Base-by-base conservation (phyloP, 2,113 vertebrate genomes). In the Dryoscopus gambensis region DNA sequence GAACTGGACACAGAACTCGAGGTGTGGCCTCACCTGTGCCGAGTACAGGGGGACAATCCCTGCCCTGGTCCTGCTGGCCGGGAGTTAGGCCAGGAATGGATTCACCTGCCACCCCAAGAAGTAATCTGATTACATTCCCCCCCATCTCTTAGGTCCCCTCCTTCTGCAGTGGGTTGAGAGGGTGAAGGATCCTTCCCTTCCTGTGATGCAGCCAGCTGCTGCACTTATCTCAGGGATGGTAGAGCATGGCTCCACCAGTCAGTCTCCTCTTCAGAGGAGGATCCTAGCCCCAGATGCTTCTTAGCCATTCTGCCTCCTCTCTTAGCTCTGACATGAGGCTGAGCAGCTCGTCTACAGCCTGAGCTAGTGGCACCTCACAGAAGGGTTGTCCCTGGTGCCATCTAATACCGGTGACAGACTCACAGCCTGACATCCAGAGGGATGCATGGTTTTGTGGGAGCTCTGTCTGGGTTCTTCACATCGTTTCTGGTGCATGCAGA, bases 241-340 rank as follows among this genome's bases (percentile, higher is more conserved):
- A 57, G 52, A 11, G 9, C 10, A 2, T 28, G 35, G 15, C 23
- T 40, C 23, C 64, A 49, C 11, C 30, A 40, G 35, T 49, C 44
- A 28, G 22, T 69, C 23, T 33, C 17, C 21, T n/a, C 35, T 40
- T 49, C 65, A 69, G 35, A 28, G 47, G 11, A 49, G 9, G 30
- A 69, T n/a, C 23, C 0, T 1, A 9, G 53, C 28, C 4, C 30
- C 23, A 59, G 53, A 9, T 39, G 23, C 4, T 10, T 22, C 28
- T 14, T 10, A 28, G 44, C 14, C 53, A 11, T 82, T 69, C 64
- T 69, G 53, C 19, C 53, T 28, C 23, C 30, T 40, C 28, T 59
- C 35, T 39, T 27, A n/a, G 18, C 64, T 57, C 42, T 39, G 42
- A 22, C n/a, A 22, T 5, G 30, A 57, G 7, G 44, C 35, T 33